Percentiles rank a stretch among this genome's conserved stretches.
phyloP scores from a whole-genome alignment of 2,113 vertebrate species.

The Rhizomys pruinosus region DNA sequence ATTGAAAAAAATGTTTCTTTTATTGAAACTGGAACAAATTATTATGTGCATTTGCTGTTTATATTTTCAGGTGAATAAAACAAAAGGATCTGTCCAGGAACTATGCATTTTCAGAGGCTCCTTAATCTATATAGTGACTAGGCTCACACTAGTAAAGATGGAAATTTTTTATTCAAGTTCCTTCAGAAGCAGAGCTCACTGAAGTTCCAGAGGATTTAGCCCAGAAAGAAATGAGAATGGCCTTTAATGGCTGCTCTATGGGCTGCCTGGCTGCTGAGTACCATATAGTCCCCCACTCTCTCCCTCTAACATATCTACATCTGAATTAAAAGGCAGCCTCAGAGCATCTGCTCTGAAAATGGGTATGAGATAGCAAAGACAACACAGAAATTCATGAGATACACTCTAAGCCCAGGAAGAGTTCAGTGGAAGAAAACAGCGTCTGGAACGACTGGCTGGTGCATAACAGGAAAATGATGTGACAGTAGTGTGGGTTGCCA shows the following conservation, averaged over 20 bases:
- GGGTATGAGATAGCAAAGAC: background rate
- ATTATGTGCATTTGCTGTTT: conserved; percentile 10
- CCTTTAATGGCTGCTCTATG: background rate
- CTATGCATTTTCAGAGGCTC: background rate
- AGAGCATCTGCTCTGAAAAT: background rate
- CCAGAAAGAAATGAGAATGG: background rate
- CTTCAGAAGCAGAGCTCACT: background rate
- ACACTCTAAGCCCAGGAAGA: background rate
- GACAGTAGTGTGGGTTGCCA: background rate
- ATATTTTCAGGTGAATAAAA: background rate
- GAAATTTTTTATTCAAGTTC: background rate
- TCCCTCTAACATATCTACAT: background rate
- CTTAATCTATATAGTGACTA: background rate
- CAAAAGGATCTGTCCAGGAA: background rate
- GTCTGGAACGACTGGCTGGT: background rate
- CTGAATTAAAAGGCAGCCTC: background rate
- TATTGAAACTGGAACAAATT: conserved; percentile 6
- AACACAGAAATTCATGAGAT: background rate
- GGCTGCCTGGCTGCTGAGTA: background rate
- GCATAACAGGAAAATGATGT: background rate
- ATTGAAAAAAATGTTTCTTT: background rate
- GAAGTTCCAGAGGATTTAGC: background rate
- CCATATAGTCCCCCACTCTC: background rate
- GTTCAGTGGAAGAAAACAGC: background rate
- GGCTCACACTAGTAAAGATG: background rate